Evolutionary conservation across 2,888 invertebrate genomes (phyloP).

Genomic region (Anoncus sp.): DNA sequence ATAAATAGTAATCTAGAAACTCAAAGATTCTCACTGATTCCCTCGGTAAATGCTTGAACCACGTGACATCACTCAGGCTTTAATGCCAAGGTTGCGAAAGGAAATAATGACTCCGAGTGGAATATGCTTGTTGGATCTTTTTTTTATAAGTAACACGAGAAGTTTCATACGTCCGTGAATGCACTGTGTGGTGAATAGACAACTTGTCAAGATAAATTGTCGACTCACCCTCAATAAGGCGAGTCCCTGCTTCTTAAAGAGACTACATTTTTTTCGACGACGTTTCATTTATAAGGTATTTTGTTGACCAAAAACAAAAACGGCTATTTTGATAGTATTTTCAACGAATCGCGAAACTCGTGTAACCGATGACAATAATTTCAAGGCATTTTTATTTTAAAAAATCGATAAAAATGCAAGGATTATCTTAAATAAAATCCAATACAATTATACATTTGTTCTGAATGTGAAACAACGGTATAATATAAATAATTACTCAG

Average conservation of each 20-base stretch:
- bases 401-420: not conserved
- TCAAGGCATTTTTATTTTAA: not conserved
- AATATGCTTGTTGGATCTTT: slow-evolving; percentile 10
- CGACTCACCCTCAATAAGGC: not conserved
- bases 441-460: too few relatives aligned
- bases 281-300: not conserved
- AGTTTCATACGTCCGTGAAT: slow-evolving; percentile 22
- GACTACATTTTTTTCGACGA: not conserved
- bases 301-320: not conserved
- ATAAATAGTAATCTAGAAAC: not conserved
- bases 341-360: not conserved
- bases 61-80: slow-evolving; percentile 4
- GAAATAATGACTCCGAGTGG: slow-evolving; percentile 22
- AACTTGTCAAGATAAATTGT: slow-evolving; percentile 17
- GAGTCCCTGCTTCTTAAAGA: not conserved
- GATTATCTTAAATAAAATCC: too few relatives aligned
- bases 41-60: not conserved
- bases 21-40: slow-evolving; percentile 21
- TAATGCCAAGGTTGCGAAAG: slow-evolving; percentile 20
- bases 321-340: not conserved
- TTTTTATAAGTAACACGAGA: not conserved
- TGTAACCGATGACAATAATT: not conserved
- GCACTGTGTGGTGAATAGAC: not conserved
- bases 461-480: too few relatives aligned
- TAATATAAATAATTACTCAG: too few relatives aligned